Evolutionary conservation across 2,113 vertebrate species (phyloP).

Genomic region (Microcebus ravelobensis): DNA sequence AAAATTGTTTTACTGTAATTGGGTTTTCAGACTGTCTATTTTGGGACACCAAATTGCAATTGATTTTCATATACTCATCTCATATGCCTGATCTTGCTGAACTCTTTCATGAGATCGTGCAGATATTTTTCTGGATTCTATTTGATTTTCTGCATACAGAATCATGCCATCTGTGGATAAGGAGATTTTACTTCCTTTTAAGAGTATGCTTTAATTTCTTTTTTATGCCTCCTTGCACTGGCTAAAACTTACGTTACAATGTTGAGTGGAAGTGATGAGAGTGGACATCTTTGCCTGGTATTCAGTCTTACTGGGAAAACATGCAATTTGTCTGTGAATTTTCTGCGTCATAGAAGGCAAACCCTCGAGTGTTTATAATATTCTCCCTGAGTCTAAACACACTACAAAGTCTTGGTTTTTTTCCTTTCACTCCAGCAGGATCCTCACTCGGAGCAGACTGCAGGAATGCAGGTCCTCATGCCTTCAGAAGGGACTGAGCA

Average conservation of each 20-base stretch:
- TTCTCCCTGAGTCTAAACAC: background rate
- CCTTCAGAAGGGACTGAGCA: background rate
- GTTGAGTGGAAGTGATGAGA: fast-evolving
- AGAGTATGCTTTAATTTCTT: background rate
- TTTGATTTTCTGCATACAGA: background rate
- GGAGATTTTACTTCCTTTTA: background rate
- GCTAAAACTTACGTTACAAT: fast-evolving
- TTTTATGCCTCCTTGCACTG: background rate
- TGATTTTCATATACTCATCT: background rate
- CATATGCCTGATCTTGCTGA: background rate
- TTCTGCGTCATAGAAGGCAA: too few relatives aligned
- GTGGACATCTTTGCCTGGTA: background rate
- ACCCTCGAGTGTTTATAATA: fast-evolving
- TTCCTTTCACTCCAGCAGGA: too few relatives aligned
- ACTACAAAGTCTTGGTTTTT: background rate
- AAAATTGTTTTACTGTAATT: background rate
- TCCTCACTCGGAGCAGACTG: too few relatives aligned
- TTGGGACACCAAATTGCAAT: background rate
- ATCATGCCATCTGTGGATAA: background rate
- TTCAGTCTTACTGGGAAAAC: background rate
- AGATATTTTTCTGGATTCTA: background rate
- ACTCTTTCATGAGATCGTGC: background rate
- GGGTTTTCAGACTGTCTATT: background rate
- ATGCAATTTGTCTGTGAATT: background rate
- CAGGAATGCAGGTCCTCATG: fast-evolving